Evolutionary conservation across 2,797 vertebrate genomes (phyloP), one percentile per base, ranked within the genome.

Genomic region (Ispidina picta): DNA sequence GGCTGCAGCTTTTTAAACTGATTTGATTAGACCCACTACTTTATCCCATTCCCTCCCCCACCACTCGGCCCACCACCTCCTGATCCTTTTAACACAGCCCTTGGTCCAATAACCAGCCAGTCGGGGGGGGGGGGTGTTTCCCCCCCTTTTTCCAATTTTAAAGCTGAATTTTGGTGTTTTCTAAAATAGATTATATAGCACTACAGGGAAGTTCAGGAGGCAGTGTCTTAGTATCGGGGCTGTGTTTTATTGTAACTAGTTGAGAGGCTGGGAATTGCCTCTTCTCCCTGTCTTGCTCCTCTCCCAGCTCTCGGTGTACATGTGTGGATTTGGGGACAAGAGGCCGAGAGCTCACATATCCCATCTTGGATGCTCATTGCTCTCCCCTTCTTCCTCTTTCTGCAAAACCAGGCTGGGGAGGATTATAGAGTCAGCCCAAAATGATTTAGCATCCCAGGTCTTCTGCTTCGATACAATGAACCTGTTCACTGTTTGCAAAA

Each of bases 81-180:
- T 98, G 98, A 99, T 99, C 99, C 98, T 98, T 98, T 99, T 99
- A 98, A 98, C 96, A 97, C 94, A 94, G 83, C 91, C 95, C 92
- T 96, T 87, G 91, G 89, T 96, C 96, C 92, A 85, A 91, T 94
- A 94, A 94, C 96, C 94, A 95, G 65, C 64, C 76, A 3, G 65
- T 83, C 77, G 33, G 33, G 33, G 80, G 37, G 37, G 37, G 14
- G 14, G 66, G 73, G 65, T 41, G 79, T 65, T 63, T 71, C 20
- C 37, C 16, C 1, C 15, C 29, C 31, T 55, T 93, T 94, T 89
- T 82, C 37, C 46, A 71, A 31, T 95, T 97, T 97, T 95, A 54
- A 0, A 91, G 87, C 95, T 95, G 94, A 87, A 96, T 97, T 96
- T 94, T 94, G 88, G 87, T 87, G 83, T 96, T 96, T 95, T 95